Percentiles rank a stretch among this genome's conserved stretches.
phyloP scores from a whole-genome alignment of 2,113 vertebrate species.

The Crotophaga sulcirostris region DNA sequence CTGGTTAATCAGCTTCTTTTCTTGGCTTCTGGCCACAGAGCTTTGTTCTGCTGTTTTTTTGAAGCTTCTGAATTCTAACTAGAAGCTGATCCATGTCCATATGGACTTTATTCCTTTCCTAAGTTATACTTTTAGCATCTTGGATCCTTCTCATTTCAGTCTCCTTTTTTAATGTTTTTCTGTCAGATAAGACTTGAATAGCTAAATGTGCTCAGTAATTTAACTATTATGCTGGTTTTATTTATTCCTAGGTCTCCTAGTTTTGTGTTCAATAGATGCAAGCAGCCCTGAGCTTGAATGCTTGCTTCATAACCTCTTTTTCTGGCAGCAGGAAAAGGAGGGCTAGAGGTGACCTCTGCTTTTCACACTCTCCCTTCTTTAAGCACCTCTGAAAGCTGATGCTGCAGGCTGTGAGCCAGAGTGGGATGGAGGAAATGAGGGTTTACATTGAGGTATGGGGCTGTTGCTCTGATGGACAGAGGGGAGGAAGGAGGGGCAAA shows the following conservation, averaged over 20 bases:
- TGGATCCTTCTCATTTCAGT: neutral
- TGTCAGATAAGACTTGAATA: neutral
- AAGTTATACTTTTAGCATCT: neutral
- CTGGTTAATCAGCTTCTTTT: neutral
- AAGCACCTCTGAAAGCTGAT: neutral
- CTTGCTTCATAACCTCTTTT: neutral
- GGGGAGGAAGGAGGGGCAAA: neutral
- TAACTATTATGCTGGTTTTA: neutral
- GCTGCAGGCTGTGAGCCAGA: neutral
- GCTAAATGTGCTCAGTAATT: neutral
- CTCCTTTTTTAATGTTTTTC: neutral
- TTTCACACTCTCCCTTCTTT: neutral
- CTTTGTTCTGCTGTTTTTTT: neutral
- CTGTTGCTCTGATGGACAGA: neutral
- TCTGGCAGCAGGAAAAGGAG: neutral
- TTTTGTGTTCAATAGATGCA: neutral
- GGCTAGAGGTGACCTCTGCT: neutral
- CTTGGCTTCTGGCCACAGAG: neutral
- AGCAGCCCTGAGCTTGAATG: neutral
- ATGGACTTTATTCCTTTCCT: neutral
- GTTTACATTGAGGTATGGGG: neutral
- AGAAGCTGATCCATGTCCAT: neutral
- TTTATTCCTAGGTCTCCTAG: neutral
- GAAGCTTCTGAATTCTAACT: neutral
- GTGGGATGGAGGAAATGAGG: neutral